These are phyloP conservation scores for Solenopsis fugax DNA, from an alignment of 1,140 invertebrate species.

Conservation along the genomic window DNA sequence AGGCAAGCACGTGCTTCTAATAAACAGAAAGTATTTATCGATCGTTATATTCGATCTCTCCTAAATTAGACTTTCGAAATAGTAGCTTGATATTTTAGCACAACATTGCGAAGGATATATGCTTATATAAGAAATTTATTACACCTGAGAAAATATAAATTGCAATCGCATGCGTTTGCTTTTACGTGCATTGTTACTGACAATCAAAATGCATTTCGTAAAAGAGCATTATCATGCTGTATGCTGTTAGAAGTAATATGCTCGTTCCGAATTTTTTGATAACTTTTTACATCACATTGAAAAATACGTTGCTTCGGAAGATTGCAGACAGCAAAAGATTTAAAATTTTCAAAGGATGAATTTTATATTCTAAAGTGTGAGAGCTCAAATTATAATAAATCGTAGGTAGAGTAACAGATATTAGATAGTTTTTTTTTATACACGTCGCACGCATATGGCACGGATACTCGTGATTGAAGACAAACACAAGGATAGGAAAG, in stretches of 20 bases:
- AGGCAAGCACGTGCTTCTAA: not conserved
- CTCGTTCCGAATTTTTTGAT: not conserved
- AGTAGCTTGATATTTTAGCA: not conserved
- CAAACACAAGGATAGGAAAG: slow-evolving; percentile 4
- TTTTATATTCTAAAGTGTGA: not conserved
- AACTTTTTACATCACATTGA: not conserved
- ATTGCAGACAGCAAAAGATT: not conserved
- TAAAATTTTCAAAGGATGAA: not conserved
- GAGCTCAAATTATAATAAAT: not conserved
- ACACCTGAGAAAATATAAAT: not conserved
- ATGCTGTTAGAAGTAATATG: not conserved
- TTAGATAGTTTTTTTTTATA: not conserved
- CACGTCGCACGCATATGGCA: not conserved
- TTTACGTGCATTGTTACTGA: not conserved
- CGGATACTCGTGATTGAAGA: not conserved
- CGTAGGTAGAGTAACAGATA: not conserved
- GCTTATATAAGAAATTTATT: slow-evolving; percentile 1
- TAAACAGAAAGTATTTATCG: not conserved
- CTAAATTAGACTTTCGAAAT: slow-evolving; percentile 13
- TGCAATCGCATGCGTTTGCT: not conserved
- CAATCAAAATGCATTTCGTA: not conserved
- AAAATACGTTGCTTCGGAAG: not conserved
- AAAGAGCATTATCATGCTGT: not conserved
- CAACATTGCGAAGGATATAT: not conserved
- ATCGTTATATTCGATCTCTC: not conserved